A percentile compares a stretch with the other conserved stretches of the same genome.
phyloP scores from a whole-genome alignment of 2,113 vertebrate species.

The Petrocephalus zakoni region DNA sequence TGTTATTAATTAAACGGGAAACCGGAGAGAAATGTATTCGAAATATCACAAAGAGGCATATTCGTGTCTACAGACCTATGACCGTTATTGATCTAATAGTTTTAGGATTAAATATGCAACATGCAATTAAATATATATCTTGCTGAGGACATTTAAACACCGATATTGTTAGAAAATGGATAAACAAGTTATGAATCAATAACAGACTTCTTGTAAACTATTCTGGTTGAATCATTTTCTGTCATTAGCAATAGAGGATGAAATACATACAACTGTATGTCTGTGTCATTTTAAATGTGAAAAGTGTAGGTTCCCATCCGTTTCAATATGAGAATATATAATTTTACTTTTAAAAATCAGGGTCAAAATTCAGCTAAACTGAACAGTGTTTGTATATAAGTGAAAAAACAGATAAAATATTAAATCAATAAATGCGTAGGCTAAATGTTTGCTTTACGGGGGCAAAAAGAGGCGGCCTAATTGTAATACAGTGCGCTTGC shows the following conservation, averaged over 20 bases:
- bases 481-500: neutral
- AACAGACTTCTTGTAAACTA: neutral
- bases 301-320: neutral
- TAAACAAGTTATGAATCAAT: neutral
- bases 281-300: neutral
- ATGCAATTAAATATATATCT: no score
- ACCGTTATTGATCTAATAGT: neutral
- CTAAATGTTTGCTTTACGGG: neutral
- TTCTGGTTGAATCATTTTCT: neutral
- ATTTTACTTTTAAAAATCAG: neutral
- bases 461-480: neutral
- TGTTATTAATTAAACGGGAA: neutral
- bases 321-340: neutral
- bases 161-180: neutral
- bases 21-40: neutral
- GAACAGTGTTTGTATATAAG: neutral
- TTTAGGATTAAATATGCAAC: neutral
- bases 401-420: neutral
- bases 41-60: neutral
- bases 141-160: neutral
- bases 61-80: neutral
- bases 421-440: neutral
- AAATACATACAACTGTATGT: neutral
- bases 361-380: neutral
- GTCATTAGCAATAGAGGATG: neutral